Evolutionary conservation across 2,888 invertebrate species (phyloP).

Genomic region (Pollenia amentaria): DNA sequence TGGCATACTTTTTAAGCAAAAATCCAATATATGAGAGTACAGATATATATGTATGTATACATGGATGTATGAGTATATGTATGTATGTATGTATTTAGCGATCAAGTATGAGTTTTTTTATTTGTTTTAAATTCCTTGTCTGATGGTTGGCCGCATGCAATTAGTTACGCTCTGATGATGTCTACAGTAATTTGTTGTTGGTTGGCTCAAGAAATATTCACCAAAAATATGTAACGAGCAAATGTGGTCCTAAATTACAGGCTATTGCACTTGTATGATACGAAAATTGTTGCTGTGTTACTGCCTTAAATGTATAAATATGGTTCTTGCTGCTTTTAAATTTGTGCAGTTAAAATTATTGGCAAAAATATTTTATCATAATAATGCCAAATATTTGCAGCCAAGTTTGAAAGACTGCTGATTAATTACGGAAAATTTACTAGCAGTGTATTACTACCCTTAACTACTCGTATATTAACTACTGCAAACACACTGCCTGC

Average conservation of each 20-base stretch:
- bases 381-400: conserved; percentile 74
- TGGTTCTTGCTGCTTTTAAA: conserved; percentile 10
- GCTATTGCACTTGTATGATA: not conserved
- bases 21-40: conserved; percentile 22
- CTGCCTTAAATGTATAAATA: conserved; percentile 38
- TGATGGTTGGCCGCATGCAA: conserved; percentile 67
- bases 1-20: conserved; percentile 29
- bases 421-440: conserved; percentile 76
- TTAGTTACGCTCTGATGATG: conserved; percentile 66
- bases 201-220: conserved; percentile 34
- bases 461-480: conserved; percentile 75
- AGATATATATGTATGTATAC: not conserved
- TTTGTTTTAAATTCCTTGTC: conserved; percentile 45
- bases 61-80: not conserved
- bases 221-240: conserved; percentile 4
- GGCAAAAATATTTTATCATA: conserved; percentile 69
- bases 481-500: too few species aligned
- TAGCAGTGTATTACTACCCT: conserved; percentile 69
- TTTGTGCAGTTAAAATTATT: conserved; percentile 49
- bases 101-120: conserved; percentile 28
- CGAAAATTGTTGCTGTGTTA: not conserved
- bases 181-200: conserved; percentile 48
- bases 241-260: conserved; percentile 24
- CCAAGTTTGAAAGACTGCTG: conserved; percentile 73
- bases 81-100: conserved; percentile 13